phyloP scores from a whole-genome alignment of 2,113 vertebrate species.

The Strigops habroptila region DNA sequence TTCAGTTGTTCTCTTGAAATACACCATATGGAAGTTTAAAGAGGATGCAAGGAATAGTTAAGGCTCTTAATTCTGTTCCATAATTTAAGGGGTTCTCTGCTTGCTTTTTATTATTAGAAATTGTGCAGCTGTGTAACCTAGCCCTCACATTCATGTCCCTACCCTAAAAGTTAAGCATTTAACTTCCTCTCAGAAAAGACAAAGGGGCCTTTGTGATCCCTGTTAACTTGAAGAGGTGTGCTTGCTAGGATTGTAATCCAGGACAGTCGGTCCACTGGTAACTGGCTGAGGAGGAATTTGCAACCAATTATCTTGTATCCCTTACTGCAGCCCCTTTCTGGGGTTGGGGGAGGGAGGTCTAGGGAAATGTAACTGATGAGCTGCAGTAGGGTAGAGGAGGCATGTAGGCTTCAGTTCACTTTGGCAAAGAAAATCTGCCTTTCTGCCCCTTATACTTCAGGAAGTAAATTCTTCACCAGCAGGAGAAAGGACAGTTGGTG shows the following conservation, averaged over 20 bases:
- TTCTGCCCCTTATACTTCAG: not conserved
- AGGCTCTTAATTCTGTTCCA: not conserved
- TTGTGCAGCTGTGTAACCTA: not conserved
- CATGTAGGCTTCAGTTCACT: not conserved
- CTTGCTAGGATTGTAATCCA: not conserved
- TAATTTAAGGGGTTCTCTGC: not conserved
- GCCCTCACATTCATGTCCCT: not conserved
- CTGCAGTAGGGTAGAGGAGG: not conserved
- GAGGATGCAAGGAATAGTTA: not conserved
- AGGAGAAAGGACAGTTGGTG: not conserved
- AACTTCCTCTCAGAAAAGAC: not conserved
- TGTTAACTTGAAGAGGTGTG: not conserved
- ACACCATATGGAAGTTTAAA: not conserved
- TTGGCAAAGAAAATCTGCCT: not conserved
- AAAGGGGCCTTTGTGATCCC: not conserved
- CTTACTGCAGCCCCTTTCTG: not conserved
- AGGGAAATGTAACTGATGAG: not conserved
- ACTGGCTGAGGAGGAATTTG: not conserved
- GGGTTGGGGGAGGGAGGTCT: not conserved
- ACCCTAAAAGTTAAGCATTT: not conserved
- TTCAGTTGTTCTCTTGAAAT: not conserved
- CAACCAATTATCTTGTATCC: not conserved
- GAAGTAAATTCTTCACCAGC: not conserved
- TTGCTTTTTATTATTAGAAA: not conserved
- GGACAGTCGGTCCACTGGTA: not conserved